Percentiles rank a stretch among this genome's conserved stretches.
These are phyloP conservation scores for Yponomeuta cagnagella DNA, from an alignment of 2,888 invertebrate genomes.

Conservation along the genomic window DNA sequence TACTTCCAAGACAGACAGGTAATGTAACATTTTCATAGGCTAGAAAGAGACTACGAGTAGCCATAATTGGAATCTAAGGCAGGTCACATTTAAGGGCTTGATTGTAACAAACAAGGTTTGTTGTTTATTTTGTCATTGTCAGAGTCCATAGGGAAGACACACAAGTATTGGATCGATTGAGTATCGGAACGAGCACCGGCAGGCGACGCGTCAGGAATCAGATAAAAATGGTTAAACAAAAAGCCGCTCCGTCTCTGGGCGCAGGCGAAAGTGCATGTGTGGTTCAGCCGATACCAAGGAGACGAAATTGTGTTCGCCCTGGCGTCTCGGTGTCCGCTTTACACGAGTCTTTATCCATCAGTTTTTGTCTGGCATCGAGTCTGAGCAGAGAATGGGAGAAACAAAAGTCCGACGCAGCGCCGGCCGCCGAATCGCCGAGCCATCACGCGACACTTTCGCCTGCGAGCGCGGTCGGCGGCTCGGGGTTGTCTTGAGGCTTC, in stretches of 20 bases:
- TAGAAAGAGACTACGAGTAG: no score
- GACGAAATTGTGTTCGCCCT: conserved; percentile 37
- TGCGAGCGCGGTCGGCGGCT: conserved; percentile 1
- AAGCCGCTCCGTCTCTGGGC: conserved; percentile 28
- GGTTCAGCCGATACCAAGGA: conserved; percentile 56
- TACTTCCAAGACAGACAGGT: no score
- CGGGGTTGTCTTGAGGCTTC: not conserved
- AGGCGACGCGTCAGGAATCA: not conserved
- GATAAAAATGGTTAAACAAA: not conserved
- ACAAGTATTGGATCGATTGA: not conserved
- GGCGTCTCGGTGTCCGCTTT: conserved; percentile 37
- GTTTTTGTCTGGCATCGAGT: conserved; percentile 35
- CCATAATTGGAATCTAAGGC: no score
- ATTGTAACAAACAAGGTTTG: no score
- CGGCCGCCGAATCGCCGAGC: conserved; percentile 29
- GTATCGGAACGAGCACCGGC: not conserved
- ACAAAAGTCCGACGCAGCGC: conserved; percentile 22
- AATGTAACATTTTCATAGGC: no score
- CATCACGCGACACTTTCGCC: conserved; percentile 65
- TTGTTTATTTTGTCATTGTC: no score
- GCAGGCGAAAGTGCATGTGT: conserved; percentile 71
- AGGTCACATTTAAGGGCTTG: no score
- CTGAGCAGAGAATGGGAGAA: conserved; percentile 38
- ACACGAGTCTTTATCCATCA: conserved; percentile 18
- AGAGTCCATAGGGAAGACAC: no score